Percentiles rank a stretch among this genome's conserved stretches.
Evolutionary conservation across 2,888 invertebrate species (phyloP).

Genomic region (Drosophila rubida): DNA sequence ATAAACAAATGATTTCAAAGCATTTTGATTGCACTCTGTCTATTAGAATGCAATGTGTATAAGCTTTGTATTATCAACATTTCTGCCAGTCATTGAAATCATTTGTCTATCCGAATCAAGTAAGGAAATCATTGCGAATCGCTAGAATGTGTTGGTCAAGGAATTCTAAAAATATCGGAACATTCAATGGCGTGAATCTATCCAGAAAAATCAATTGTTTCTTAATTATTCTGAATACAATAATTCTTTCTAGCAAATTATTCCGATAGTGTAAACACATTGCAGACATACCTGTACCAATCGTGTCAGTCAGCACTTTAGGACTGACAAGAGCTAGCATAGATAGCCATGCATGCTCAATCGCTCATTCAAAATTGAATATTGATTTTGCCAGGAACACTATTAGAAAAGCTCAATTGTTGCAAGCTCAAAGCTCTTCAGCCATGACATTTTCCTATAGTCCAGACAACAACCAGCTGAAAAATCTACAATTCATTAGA

Average conservation of each 20-base stretch:
- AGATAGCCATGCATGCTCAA: neutral
- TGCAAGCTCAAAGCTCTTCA: constrained; percentile 9
- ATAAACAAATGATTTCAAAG: constrained; percentile 19
- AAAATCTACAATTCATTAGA: neutral
- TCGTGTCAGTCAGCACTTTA: constrained; percentile 7
- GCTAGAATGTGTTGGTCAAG: neutral
- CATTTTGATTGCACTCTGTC: constrained; percentile 25
- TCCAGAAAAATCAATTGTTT: no score
- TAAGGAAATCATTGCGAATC: constrained; percentile 22
- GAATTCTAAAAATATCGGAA: neutral
- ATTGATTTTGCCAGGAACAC: constrained; percentile 47
- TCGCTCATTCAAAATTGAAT: constrained; percentile 7
- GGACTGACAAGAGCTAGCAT: constrained; percentile 31
- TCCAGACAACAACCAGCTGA: neutral
- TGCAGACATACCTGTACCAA: constrained; percentile 27
- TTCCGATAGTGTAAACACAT: neutral
- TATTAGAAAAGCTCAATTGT: constrained; percentile 8
- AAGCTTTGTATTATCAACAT: constrained; percentile 15
- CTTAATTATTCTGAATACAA: no score
- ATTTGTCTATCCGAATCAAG: neutral
- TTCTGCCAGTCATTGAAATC: constrained; percentile 11
- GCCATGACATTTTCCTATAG: constrained; percentile 17
- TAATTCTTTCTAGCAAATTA: neutral
- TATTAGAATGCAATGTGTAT: constrained; percentile 16
- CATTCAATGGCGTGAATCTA: neutral